These are phyloP conservation scores for Ischnura elegans DNA, from an alignment of 2,888 invertebrate species.

Conservation along the genomic window DNA sequence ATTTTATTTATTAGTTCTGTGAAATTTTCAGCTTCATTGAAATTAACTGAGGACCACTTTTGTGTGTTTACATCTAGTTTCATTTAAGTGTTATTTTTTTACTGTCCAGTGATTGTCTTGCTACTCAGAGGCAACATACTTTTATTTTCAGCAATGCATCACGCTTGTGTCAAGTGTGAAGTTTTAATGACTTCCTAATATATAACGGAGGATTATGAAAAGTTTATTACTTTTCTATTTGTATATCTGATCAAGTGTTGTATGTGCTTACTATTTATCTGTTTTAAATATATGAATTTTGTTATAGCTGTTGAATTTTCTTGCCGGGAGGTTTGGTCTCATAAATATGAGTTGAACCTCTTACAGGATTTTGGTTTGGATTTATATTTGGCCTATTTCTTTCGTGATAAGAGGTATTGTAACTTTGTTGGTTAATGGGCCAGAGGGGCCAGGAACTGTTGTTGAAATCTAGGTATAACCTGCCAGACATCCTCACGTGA, in stretches of 20 bases:
- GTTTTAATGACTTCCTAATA: not conserved
- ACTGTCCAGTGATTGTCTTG: not conserved
- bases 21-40: not conserved
- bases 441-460: too few relatives aligned
- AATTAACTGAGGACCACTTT: not conserved
- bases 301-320: too few relatives aligned
- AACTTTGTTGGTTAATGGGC: too few relatives aligned
- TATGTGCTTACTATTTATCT: not conserved
- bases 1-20: not conserved
- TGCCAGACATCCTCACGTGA: too few relatives aligned
- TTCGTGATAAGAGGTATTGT: too few relatives aligned
- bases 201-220: not conserved
- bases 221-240: not conserved
- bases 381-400: too few relatives aligned
- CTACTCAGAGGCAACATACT: not conserved
- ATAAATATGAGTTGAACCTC: too few relatives aligned
- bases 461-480: too few relatives aligned
- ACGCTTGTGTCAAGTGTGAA: conserved; percentile 1
- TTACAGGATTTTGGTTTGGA: too few relatives aligned
- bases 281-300: not conserved
- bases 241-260: not conserved
- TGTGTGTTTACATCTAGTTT: not conserved
- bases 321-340: too few relatives aligned
- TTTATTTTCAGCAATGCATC: not conserved
- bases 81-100: not conserved